phyloP scores from a whole-genome alignment of 2,888 invertebrate species.

The Chymomyza procnemis region DNA sequence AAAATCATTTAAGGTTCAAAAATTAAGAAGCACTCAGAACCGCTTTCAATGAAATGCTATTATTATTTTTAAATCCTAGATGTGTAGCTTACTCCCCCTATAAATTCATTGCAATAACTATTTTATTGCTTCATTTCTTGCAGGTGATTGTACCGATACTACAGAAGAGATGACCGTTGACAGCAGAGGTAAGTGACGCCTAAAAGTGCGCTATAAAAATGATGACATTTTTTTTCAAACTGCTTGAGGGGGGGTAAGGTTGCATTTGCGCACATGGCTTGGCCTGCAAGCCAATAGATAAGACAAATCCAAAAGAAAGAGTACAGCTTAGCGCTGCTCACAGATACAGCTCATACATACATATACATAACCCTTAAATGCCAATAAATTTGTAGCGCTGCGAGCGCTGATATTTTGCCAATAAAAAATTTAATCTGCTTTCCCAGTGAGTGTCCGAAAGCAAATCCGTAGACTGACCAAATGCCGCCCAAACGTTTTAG shows the following conservation, averaged over 20 bases:
- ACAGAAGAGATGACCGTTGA: constrained; percentile 78
- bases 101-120: not conserved
- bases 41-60: too few relatives aligned
- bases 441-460: constrained; percentile 11
- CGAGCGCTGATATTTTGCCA: constrained; percentile 61
- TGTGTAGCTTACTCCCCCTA: not conserved
- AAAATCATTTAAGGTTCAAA: too few relatives aligned
- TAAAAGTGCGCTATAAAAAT: not conserved
- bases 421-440: constrained; percentile 72
- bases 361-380: constrained; percentile 64
- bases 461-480: constrained; percentile 8
- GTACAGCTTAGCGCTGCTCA: constrained; percentile 21
- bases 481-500: not conserved
- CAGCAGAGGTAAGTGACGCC: constrained; percentile 75
- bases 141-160: constrained; percentile 78
- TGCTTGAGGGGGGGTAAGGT: too few relatives aligned
- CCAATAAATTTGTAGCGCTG: constrained; percentile 38
- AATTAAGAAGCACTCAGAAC: too few relatives aligned
- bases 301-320: constrained; percentile 14
- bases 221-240: not conserved
- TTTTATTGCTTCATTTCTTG: constrained; percentile 38
- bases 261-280: constrained; percentile 7
- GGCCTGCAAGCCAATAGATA: constrained; percentile 20
- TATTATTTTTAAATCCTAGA: too few relatives aligned
- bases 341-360: constrained; percentile 10